Percentiles rank a stretch among this genome's conserved stretches.
These are phyloP conservation scores for Sternarchorhynchus goeldii DNA, from an alignment of 2,797 vertebrate genomes.

Conservation along the genomic window DNA sequence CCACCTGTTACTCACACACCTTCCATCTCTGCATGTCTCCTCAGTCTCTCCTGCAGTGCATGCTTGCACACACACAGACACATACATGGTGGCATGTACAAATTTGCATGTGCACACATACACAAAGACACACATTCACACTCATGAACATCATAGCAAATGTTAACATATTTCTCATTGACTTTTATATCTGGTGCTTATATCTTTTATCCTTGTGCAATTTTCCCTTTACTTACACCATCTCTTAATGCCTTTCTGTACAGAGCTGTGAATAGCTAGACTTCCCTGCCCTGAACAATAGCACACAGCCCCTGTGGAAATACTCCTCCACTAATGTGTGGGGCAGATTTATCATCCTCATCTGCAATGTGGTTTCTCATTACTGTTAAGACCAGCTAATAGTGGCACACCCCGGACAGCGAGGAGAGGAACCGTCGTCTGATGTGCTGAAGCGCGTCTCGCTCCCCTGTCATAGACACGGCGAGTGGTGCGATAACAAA, in stretches of 20 bases:
- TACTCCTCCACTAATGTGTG: background rate
- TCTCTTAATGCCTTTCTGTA: slow-evolving; percentile 8
- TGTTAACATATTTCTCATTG: slow-evolving; percentile 5
- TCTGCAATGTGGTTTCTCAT: background rate
- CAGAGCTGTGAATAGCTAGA: background rate
- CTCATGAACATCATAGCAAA: background rate
- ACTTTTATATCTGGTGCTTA: background rate
- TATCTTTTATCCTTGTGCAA: background rate
- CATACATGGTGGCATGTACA: background rate
- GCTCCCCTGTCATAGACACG: background rate
- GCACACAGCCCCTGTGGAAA: background rate
- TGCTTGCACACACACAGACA: background rate
- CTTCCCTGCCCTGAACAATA: background rate
- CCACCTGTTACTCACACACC: slow-evolving; percentile 29
- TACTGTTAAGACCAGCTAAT: slow-evolving; percentile 38
- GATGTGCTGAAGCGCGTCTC: background rate
- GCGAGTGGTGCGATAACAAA: background rate
- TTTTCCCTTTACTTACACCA: background rate
- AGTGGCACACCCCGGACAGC: slow-evolving; percentile 1
- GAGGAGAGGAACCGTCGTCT: background rate
- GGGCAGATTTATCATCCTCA: background rate
- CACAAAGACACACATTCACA: background rate
- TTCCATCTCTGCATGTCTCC: slow-evolving; percentile 3
- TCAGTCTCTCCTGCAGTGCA: background rate
- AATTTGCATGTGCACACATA: background rate